Percentiles rank a stretch among this genome's conserved stretches.
These are phyloP conservation scores for Brachionus manjavacas DNA, from an alignment of 1,140 invertebrate genomes.

Conservation along the genomic window DNA sequence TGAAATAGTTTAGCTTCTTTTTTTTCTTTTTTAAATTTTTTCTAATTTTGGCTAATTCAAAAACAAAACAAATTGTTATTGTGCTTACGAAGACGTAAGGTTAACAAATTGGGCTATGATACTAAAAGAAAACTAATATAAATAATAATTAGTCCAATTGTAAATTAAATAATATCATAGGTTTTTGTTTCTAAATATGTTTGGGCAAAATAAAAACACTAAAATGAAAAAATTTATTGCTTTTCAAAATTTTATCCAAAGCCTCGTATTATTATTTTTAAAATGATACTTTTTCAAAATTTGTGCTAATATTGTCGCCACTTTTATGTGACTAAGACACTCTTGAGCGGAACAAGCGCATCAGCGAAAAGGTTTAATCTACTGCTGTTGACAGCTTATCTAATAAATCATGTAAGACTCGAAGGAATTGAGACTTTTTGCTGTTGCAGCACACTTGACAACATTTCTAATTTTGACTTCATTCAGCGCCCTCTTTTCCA, in stretches of 20 bases:
- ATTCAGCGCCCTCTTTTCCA: no score
- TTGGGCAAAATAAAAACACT: neutral
- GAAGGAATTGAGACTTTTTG: neutral
- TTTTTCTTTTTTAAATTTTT: no score
- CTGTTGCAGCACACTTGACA: neutral
- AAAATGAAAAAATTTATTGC: neutral
- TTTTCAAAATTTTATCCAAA: neutral
- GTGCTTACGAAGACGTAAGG: neutral
- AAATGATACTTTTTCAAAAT: neutral
- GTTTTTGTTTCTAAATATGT: neutral
- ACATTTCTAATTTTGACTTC: no score
- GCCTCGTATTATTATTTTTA: neutral
- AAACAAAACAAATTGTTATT: neutral
- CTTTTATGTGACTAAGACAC: neutral
- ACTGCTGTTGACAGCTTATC: neutral
- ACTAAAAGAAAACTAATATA: neutral
- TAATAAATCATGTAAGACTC: neutral
- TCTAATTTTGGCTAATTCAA: neutral
- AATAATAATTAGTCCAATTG: neutral
- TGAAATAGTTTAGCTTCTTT: neutral
- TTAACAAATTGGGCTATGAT: neutral
- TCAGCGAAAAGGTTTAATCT: neutral
- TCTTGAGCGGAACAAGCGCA: neutral
- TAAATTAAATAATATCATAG: neutral
- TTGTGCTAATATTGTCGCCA: neutral